These are phyloP conservation scores for Hafferia zeledoni DNA, from an alignment of 2,797 vertebrate species.

Conservation along the genomic window DNA sequence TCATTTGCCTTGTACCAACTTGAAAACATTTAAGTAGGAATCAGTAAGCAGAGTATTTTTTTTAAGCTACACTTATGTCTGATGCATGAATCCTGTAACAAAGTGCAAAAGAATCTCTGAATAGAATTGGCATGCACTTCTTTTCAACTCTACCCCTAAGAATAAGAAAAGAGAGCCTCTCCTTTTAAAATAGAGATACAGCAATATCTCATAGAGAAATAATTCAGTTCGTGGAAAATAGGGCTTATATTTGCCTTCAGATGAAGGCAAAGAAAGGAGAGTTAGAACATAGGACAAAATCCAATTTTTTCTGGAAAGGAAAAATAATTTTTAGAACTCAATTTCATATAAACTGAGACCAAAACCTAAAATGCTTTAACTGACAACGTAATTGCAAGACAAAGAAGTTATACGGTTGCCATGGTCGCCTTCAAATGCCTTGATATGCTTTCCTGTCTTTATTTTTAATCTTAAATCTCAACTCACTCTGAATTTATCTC, in stretches of 20 bases:
- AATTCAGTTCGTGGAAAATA: neutral
- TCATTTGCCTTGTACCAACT: neutral
- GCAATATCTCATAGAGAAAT: neutral
- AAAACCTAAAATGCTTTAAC: conserved; percentile 6
- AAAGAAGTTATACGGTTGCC: conserved; percentile 9
- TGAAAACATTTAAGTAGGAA: neutral
- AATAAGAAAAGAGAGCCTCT: neutral
- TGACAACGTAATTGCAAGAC: neutral
- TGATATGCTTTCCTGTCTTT: neutral
- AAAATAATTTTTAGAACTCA: neutral
- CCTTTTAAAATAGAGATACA: neutral
- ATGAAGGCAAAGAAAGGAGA: neutral
- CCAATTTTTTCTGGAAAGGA: neutral
- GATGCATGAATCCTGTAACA: neutral
- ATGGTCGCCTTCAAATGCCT: conserved; percentile 21
- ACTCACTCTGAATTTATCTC: neutral
- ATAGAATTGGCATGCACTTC: neutral
- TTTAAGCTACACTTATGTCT: neutral
- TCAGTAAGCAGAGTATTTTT: neutral
- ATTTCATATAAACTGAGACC: neutral
- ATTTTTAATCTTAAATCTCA: neutral
- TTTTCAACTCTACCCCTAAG: neutral
- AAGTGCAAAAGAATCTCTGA: neutral
- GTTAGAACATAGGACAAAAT: neutral
- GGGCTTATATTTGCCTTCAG: neutral